Evolutionary conservation across 2,888 invertebrate species (phyloP).

Genomic region (Drosophila neotestacea): DNA sequence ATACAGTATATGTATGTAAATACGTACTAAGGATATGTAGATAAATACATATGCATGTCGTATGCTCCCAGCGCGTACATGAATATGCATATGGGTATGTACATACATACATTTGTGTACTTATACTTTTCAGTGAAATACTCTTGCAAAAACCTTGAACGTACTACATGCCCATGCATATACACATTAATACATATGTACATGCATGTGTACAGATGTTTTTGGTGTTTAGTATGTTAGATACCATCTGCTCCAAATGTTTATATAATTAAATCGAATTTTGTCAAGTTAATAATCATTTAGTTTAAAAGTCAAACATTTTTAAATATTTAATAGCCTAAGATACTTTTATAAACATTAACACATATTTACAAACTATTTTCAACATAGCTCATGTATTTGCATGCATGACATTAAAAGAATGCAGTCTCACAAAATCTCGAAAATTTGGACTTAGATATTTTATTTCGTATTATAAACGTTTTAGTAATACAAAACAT

Average conservation of each 20-base stretch:
- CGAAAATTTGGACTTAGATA: neutral
- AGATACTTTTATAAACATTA: slow-evolving; percentile 2
- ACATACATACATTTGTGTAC: slow-evolving; percentile 11
- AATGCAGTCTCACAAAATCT: neutral
- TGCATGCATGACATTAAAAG: neutral
- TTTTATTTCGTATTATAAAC: too few species aligned
- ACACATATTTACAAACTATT: slow-evolving; percentile 1
- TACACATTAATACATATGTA: slow-evolving; percentile 7
- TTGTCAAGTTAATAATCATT: neutral
- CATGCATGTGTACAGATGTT: slow-evolving; percentile 11
- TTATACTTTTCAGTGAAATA: slow-evolving; percentile 8
- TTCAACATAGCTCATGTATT: neutral
- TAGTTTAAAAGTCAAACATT: neutral
- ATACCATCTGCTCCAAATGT: slow-evolving; percentile 12
- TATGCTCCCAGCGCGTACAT: neutral
- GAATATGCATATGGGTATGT: neutral
- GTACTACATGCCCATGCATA: slow-evolving; percentile 24
- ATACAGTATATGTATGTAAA: neutral
- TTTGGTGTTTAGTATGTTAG: slow-evolving; percentile 12
- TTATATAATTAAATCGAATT: slow-evolving; percentile 36
- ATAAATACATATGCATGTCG: neutral
- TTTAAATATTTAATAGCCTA: neutral
- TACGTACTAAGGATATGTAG: too few species aligned
- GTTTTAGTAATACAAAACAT: neutral
- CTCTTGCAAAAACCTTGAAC: slow-evolving; percentile 56